Percentiles rank a stretch among this genome's conserved stretches.
These are phyloP conservation scores for Scaptomyza tumidula DNA, from an alignment of 2,888 invertebrate species.

Conservation along the genomic window DNA sequence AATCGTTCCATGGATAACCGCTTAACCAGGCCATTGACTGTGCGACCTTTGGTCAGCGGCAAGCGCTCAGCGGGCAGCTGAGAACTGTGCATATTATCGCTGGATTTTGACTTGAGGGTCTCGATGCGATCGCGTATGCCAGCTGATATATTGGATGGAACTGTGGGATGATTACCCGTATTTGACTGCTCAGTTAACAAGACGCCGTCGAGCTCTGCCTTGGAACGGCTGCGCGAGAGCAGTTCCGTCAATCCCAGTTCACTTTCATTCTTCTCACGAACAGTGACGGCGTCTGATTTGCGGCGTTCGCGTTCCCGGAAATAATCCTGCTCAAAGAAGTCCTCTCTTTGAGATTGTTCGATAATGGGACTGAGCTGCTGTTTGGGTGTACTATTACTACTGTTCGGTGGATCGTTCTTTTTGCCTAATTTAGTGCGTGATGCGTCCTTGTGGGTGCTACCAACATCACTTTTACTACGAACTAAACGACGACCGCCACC, in stretches of 20 bases:
- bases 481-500: constrained; percentile 86
- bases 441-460: constrained; percentile 77
- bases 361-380: constrained; percentile 92
- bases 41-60: constrained; percentile 89
- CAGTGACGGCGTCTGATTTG: constrained; percentile 83
- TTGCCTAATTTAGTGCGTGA: constrained; percentile 61
- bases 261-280: constrained; percentile 82
- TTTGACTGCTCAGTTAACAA: constrained; percentile 71
- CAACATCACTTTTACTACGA: constrained; percentile 88
- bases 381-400: constrained; percentile 61
- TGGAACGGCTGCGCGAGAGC: constrained; percentile 74
- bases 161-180: not conserved
- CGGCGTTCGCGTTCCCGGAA: constrained; percentile 84
- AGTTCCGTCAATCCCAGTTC: constrained; percentile 74
- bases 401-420: constrained; percentile 79
- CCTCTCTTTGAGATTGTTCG: constrained; percentile 90
- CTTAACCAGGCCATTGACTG: constrained; percentile 91
- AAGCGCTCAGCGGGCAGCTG: constrained; percentile 89
- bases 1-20: constrained; percentile 90
- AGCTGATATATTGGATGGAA: constrained; percentile 83
- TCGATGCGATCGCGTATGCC: constrained; percentile 79
- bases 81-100: constrained; percentile 89
- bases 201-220: constrained; percentile 84
- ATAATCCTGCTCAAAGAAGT: constrained; percentile 85
- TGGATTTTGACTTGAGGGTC: constrained; percentile 84